phyloP scores from a whole-genome alignment of 2,888 invertebrate species.

The Tipula vernalis region DNA sequence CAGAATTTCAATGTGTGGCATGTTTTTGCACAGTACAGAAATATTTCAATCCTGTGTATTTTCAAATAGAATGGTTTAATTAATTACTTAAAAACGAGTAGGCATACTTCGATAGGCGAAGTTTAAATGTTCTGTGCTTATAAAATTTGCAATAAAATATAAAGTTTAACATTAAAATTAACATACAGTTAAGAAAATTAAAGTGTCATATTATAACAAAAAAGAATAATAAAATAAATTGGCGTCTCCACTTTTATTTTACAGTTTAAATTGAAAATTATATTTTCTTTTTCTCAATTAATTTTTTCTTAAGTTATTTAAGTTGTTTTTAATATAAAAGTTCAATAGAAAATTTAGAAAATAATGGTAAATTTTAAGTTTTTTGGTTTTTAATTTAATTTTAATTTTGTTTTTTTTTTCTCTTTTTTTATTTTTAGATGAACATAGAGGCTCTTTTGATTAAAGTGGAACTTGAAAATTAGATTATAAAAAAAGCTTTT shows the following conservation, averaged over 20 bases:
- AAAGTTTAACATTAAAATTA: background rate
- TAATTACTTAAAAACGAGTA: background rate
- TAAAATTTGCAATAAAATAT: background rate
- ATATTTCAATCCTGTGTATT: background rate
- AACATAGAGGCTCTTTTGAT: background rate
- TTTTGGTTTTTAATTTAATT: background rate
- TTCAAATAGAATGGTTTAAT: background rate
- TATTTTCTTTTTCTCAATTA: background rate
- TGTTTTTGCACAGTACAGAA: constrained; percentile 4
- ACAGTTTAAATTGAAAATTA: background rate
- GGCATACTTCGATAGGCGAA: background rate
- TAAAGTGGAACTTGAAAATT: background rate
- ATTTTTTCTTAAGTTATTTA: background rate
- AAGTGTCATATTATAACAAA: background rate
- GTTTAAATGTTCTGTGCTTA: background rate
- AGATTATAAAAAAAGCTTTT: background rate
- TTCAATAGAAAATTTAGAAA: background rate
- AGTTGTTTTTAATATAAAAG: background rate
- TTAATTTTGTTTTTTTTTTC: background rate
- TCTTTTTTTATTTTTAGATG: background rate
- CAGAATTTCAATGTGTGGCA: constrained; percentile 1
- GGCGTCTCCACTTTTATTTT: background rate
- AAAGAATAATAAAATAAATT: background rate
- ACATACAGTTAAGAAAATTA: background rate
- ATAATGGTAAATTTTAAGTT: background rate